These are phyloP conservation scores for Scaptomyza cyrtandrae DNA, from an alignment of 2,888 invertebrate genomes.

Conservation along the genomic window DNA sequence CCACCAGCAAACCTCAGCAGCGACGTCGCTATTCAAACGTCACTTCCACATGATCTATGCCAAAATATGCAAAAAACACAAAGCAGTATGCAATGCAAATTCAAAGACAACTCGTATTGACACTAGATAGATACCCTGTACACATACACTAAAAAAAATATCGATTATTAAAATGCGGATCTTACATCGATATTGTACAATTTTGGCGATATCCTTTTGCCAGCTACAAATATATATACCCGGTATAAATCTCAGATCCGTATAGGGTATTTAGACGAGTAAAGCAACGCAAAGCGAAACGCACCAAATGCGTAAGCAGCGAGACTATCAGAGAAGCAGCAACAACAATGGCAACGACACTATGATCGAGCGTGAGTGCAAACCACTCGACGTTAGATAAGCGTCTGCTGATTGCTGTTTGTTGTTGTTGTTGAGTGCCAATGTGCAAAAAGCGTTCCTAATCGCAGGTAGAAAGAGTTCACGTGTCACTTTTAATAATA, in stretches of 20 bases:
- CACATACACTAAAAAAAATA: neutral
- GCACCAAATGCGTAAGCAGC: slow-evolving; percentile 32
- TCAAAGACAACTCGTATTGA: neutral
- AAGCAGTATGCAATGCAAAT: slow-evolving; percentile 14
- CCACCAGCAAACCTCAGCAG: slow-evolving; percentile 6
- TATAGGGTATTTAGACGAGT: slow-evolving; percentile 3
- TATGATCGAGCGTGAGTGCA: slow-evolving; percentile 20
- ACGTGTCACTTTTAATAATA: slow-evolving; percentile 28
- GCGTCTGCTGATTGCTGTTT: slow-evolving; percentile 1
- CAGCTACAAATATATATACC: neutral
- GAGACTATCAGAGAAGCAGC: neutral
- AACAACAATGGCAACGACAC: slow-evolving; percentile 4
- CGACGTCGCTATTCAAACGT: slow-evolving; percentile 12
- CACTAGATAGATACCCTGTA: neutral
- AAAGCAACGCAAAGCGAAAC: slow-evolving; percentile 3
- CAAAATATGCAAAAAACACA: slow-evolving; percentile 37
- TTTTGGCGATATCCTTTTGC: too few relatives aligned
- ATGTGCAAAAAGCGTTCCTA: slow-evolving; percentile 54
- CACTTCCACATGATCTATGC: slow-evolving; percentile 40
- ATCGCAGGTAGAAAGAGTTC: slow-evolving; percentile 35
- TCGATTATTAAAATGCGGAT: too few relatives aligned
- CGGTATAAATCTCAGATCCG: neutral
- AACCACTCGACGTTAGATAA: slow-evolving; percentile 49
- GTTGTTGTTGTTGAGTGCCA: slow-evolving; percentile 34
- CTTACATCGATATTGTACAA: too few relatives aligned